A percentile compares a stretch with the other conserved stretches of the same genome.
phyloP scores from a whole-genome alignment of 2,797 vertebrate species.

The Pseudomugil gertrudae region DNA sequence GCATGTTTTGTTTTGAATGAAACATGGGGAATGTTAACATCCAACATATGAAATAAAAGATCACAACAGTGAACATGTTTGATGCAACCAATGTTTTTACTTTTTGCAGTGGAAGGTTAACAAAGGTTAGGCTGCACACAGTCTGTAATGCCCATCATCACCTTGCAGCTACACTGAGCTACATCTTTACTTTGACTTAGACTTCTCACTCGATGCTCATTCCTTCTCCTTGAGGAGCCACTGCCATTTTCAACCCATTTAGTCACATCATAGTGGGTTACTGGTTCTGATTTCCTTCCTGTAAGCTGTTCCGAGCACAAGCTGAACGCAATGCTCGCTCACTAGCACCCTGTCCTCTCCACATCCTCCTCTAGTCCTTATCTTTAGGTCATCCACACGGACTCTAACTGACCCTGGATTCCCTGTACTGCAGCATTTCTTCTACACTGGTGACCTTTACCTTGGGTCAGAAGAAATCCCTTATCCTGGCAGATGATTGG shows the following conservation, averaged over 20 bases:
- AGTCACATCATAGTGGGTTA: background rate
- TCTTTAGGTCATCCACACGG: conserved; percentile 47
- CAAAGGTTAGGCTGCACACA: no score
- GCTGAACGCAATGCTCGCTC: conserved; percentile 29
- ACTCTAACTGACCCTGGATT: conserved; percentile 48
- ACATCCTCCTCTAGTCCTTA: conserved; percentile 43
- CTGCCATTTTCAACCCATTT: conserved; percentile 11
- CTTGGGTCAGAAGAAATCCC: conserved; percentile 58
- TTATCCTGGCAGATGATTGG: conserved; percentile 48
- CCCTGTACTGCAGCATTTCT: conserved; percentile 53
- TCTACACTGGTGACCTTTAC: conserved; percentile 49
- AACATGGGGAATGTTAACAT: no score
- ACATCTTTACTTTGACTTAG: background rate
- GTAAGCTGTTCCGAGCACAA: conserved; percentile 6
- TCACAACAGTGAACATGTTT: no score
- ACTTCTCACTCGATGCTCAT: background rate
- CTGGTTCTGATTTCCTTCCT: conserved; percentile 13
- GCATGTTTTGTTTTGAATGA: no score
- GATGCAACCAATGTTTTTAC: no score
- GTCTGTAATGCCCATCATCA: background rate
- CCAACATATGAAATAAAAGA: no score
- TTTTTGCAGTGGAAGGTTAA: no score
- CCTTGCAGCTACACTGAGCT: background rate
- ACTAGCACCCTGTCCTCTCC: conserved; percentile 33
- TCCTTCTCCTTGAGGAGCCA: conserved; percentile 10